Evolutionary conservation across 2,113 vertebrate genomes (phyloP).

Genomic region (Progne subis): DNA sequence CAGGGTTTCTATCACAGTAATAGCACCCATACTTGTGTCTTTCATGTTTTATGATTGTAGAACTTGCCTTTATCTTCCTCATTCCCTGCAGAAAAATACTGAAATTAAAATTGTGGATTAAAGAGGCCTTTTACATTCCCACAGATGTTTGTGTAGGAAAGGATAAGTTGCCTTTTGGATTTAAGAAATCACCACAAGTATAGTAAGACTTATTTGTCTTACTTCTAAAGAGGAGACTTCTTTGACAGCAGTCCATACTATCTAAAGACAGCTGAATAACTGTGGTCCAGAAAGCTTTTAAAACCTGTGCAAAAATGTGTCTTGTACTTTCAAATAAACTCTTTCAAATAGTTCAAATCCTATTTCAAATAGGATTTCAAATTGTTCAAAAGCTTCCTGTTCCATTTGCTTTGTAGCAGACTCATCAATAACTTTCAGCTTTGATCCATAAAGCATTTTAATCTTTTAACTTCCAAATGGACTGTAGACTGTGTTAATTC

Average conservation of each 20-base stretch:
- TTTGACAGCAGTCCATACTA: background rate
- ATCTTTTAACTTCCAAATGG: background rate
- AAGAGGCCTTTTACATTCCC: background rate
- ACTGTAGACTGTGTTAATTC: background rate
- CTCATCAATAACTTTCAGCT: background rate
- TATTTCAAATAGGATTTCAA: background rate
- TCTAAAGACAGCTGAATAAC: background rate
- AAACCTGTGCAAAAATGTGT: background rate
- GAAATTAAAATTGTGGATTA: background rate
- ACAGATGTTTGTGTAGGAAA: constrained; percentile 22
- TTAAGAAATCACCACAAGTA: background rate
- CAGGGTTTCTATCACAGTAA: background rate
- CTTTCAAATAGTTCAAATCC: no score
- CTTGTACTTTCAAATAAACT: background rate
- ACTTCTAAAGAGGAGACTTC: background rate
- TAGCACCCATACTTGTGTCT: background rate
- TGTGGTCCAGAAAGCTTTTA: background rate
- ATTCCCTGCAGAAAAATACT: background rate
- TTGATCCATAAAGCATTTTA: background rate
- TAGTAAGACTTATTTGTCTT: background rate
- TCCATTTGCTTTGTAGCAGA: background rate
- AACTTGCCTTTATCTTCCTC: background rate
- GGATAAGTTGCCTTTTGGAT: background rate
- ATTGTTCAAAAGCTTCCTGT: background rate
- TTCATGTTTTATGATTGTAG: background rate